A percentile compares a stretch with the other conserved stretches of the same genome.
These are phyloP conservation scores for Sporophila hypoxantha DNA, from an alignment of 2,113 vertebrate species.

Conservation along the genomic window DNA sequence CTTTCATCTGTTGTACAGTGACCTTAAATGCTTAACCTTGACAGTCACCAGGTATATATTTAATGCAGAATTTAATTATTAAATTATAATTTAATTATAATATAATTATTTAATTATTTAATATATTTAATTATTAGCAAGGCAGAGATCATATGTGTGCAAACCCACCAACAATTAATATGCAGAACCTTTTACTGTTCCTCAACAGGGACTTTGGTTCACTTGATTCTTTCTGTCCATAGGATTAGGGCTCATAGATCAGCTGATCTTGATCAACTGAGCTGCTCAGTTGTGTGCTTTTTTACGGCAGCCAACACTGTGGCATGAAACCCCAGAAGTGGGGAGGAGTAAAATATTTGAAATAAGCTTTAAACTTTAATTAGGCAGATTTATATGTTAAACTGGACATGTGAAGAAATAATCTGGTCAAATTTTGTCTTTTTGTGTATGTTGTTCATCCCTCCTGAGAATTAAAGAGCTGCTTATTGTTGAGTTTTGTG, in stretches of 20 bases:
- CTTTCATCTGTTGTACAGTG: not conserved
- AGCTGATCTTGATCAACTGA: not conserved
- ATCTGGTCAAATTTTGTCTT: not conserved
- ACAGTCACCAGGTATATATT: not conserved
- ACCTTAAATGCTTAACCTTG: not conserved
- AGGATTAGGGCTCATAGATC: not conserved
- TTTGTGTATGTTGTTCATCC: fast-evolving
- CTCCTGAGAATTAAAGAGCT: not conserved
- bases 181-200: not conserved
- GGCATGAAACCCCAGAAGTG: not conserved
- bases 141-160: not conserved
- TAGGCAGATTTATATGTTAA: not conserved
- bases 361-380: not conserved
- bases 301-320: too few relatives aligned
- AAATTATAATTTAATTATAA: too few relatives aligned
- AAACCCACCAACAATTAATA: not conserved
- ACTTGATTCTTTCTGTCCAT: not conserved
- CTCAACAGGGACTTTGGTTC: not conserved
- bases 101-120: too few relatives aligned
- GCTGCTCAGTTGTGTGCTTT: not conserved
- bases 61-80: not conserved
- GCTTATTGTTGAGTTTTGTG: not conserved
- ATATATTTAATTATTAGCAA: not conserved
- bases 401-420: not conserved
- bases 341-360: not conserved